Evolutionary conservation across 2,888 invertebrate genomes (phyloP).

Genomic region (Odontocolon sp.): DNA sequence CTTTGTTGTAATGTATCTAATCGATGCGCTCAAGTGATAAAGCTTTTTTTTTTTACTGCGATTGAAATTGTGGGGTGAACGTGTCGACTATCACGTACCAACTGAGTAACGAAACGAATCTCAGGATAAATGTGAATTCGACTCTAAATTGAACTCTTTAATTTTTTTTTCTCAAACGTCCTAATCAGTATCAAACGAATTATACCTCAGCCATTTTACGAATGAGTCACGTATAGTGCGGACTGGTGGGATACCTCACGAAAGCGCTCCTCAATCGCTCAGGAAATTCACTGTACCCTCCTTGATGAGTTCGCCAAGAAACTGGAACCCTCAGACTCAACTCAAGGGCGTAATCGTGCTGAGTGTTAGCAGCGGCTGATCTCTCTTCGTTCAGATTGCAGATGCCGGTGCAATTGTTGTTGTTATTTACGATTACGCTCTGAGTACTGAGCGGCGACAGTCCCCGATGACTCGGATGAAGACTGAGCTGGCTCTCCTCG

Average conservation of each 20-base stretch:
- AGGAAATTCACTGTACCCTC: conserved; percentile 52
- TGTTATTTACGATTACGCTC: conserved; percentile 65
- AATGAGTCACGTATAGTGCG: conserved; percentile 69
- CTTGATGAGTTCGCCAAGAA: conserved; percentile 68
- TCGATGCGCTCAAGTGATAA: conserved; percentile 1
- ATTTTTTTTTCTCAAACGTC: not conserved
- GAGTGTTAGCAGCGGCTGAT: conserved; percentile 40
- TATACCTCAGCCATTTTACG: conserved; percentile 30
- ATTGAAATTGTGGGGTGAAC: conserved; percentile 63
- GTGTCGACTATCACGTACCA: conserved; percentile 49
- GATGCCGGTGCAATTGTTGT: conserved; percentile 73
- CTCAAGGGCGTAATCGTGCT: conserved; percentile 71
- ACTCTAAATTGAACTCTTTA: not conserved
- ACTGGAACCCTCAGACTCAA: conserved; percentile 74
- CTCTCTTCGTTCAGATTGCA: conserved; percentile 75
- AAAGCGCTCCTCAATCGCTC: conserved; percentile 74
- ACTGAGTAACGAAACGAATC: conserved; percentile 29
- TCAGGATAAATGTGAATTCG: too few relatives aligned
- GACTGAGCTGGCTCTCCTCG: conserved; percentile 56
- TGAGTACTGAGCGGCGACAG: conserved; percentile 58
- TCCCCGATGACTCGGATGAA: conserved; percentile 59
- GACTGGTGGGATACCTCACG: conserved; percentile 76
- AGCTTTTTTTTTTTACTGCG: not conserved
- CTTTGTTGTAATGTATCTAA: conserved; percentile 24
- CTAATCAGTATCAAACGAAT: not conserved